Evolutionary conservation across 1,140 invertebrate genomes (phyloP), one percentile per base, ranked within the genome.

Genomic region (Aphaenogaster rudis): DNA sequence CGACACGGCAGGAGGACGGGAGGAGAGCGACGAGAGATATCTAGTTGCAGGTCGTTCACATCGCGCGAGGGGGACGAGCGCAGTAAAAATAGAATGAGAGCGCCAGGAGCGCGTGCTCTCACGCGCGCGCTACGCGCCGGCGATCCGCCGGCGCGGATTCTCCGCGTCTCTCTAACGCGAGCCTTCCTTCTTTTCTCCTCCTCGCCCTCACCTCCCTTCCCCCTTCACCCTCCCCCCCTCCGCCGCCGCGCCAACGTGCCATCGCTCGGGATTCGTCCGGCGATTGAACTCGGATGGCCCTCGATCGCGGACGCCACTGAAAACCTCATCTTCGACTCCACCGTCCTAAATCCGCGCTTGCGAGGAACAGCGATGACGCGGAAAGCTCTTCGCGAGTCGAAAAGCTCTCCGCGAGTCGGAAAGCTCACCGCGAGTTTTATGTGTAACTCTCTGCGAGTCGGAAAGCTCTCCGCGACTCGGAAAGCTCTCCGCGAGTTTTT

Each of bases 21-120:
- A 86, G 85, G 48, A 81, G 91, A 87, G 86, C 76, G 81, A 77
- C 74, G 90, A 87, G 91, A 94, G 93, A 94, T 95, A 95, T 94
- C 94, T 94, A 94, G 93, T 94, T 94, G 93, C 95, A 95, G 95
- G 95, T 95, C 95, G 92, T 95, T 95, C 95, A 95, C 95, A 94
- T 94, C 91, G 93, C 93, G 93, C 78, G 78, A 81, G 94, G 94
- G 94, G 93, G 94, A 94, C 93, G 93, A 93, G 91, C 36, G 64
- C 89, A 91, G 93, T 95, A 95, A 95, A 95, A 95, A 95, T 95
- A 95, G 95, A 95, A 94, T 91, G 90, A 93, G 94, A 94, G 90
- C 93, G 92, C 90, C 90, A 92, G 92, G 92, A 93, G 90, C 86
- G 92, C 92, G 91, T 92, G 88, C 91, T 93, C 93, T 92, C 93